phyloP scores from a whole-genome alignment of 2,888 invertebrate species.

The Tenthredo mesomela region DNA sequence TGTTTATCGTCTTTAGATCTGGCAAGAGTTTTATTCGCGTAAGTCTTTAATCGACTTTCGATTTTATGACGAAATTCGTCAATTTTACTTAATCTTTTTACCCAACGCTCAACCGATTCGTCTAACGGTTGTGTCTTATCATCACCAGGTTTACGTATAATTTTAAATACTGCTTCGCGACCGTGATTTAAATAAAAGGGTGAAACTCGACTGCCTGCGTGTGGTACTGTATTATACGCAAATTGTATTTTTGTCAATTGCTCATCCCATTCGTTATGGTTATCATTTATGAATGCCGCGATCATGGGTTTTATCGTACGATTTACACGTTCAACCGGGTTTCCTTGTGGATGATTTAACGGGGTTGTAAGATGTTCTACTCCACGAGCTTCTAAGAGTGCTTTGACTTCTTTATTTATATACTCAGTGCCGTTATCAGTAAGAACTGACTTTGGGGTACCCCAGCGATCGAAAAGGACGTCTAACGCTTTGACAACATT shows the following conservation, averaged over 20 bases:
- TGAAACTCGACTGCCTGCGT: constrained; percentile 53
- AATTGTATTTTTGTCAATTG: constrained; percentile 54
- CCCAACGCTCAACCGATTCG: constrained; percentile 48
- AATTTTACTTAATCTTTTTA: constrained; percentile 41
- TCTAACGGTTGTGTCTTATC: not conserved
- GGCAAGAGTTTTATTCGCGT: constrained; percentile 49
- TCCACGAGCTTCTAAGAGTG: constrained; percentile 49
- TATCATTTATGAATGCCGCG: constrained; percentile 49
- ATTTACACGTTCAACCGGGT: constrained; percentile 56
- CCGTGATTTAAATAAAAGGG: constrained; percentile 46
- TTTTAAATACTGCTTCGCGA: constrained; percentile 34
- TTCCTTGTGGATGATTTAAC: constrained; percentile 55
- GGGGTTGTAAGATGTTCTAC: constrained; percentile 53
- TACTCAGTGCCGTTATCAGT: constrained; percentile 57
- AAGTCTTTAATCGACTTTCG: constrained; percentile 42
- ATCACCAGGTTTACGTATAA: constrained; percentile 10
- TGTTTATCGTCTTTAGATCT: constrained; percentile 27
- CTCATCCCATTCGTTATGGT: constrained; percentile 56
- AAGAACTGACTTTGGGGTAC: constrained; percentile 50
- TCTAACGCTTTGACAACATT: constrained; percentile 49
- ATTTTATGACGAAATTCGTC: constrained; percentile 54
- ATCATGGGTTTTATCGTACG: constrained; percentile 49
- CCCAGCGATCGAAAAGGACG: constrained; percentile 56
- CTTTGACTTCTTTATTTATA: constrained; percentile 54
- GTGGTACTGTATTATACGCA: constrained; percentile 52